Evolutionary conservation across 2,888 invertebrate species (phyloP).

Genomic region (Parnassius apollo): DNA sequence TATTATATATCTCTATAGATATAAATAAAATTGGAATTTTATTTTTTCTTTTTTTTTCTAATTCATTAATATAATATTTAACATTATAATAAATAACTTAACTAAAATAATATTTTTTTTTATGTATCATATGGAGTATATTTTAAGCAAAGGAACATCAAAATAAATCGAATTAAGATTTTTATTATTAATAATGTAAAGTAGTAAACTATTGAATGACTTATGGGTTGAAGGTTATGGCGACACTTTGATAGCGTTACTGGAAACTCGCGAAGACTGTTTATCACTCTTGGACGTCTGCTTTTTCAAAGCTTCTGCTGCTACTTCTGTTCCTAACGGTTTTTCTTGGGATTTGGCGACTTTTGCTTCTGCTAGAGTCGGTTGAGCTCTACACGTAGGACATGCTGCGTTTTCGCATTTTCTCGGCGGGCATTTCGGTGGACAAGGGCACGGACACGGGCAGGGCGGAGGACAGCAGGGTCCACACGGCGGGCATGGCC

Average conservation of each 20-base stretch:
- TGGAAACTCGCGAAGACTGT: conserved; percentile 1
- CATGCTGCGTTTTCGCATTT: conserved; percentile 37
- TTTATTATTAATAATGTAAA: too few relatives aligned
- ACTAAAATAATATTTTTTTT: too few relatives aligned
- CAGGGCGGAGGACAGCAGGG: conserved; percentile 35
- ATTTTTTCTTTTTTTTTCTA: too few relatives aligned
- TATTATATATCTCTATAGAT: too few relatives aligned
- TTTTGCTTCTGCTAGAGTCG: conserved; percentile 24
- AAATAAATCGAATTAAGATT: too few relatives aligned
- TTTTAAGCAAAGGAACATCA: neutral
- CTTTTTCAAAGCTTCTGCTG: neutral
- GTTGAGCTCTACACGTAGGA: conserved; percentile 34
- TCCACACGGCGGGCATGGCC: conserved; percentile 42
- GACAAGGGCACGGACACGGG: conserved; percentile 37
- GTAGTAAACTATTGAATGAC: too few relatives aligned
- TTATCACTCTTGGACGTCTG: conserved; percentile 9
- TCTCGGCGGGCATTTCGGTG: conserved; percentile 38
- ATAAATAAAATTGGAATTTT: too few relatives aligned
- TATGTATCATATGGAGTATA: neutral
- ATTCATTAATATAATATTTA: too few relatives aligned
- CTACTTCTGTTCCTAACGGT: conserved; percentile 12
- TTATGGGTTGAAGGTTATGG: neutral
- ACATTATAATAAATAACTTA: too few relatives aligned
- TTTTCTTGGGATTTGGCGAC: conserved; percentile 18
- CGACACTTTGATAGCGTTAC: conserved; percentile 11